Conservation (phyloP, 2,113 vertebrate genomes). For the Menidia beryllina region DNA sequence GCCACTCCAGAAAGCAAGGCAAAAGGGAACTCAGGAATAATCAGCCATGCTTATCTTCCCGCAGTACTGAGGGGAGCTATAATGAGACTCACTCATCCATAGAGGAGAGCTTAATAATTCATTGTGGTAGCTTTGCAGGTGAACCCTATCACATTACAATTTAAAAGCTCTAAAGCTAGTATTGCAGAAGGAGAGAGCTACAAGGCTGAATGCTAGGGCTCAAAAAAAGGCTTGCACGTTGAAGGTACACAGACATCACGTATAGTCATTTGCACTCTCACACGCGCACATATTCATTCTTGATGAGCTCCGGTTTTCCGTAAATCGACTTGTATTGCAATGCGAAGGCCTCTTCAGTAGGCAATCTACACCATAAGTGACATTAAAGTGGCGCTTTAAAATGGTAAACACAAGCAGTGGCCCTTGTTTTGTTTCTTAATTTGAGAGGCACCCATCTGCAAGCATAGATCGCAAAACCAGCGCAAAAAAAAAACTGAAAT, state of each 20-base stretch:
- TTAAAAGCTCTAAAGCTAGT: constrained; percentile 78
- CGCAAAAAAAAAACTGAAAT: constrained; percentile 48
- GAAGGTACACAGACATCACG: constrained; percentile 34
- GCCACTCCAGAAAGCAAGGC: constrained; percentile 64
- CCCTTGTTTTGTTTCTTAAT: constrained; percentile 52
- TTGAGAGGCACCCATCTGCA: constrained; percentile 37
- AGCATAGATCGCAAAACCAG: constrained; percentile 32
- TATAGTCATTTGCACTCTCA: constrained; percentile 9
- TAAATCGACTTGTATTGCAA: constrained; percentile 57
- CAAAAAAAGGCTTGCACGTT: constrained; percentile 33
- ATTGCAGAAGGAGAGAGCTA: constrained; percentile 68
- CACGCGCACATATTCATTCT: constrained; percentile 21
- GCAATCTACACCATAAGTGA: constrained; percentile 48
- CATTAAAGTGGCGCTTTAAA: constrained; percentile 55
- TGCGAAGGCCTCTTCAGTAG: constrained; percentile 20
- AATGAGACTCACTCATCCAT: constrained; percentile 82
- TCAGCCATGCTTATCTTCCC: constrained; percentile 79
- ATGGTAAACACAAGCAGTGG: constrained; percentile 65
- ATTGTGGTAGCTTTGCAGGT: constrained; percentile 80
- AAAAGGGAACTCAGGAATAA: constrained; percentile 73
- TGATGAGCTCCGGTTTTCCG: constrained; percentile 65
- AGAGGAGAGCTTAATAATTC: constrained; percentile 83
- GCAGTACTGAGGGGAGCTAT: constrained; percentile 77
- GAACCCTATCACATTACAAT: constrained; percentile 81
- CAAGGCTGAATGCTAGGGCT: constrained; percentile 55